phyloP scores from a whole-genome alignment of 2,797 vertebrate genomes.

The Hozukius guyotensis region DNA sequence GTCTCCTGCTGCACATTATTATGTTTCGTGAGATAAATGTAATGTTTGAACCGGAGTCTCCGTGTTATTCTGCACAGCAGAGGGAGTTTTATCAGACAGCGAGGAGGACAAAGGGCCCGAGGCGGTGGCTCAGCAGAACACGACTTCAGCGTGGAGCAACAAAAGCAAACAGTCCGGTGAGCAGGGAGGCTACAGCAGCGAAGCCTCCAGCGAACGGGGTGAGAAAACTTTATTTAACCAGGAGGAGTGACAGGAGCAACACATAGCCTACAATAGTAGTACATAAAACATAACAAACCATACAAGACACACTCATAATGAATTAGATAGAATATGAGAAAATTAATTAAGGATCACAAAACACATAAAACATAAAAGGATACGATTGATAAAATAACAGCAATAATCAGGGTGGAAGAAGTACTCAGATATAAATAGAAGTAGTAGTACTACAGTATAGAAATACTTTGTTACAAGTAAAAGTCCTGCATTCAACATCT shows the following conservation, averaged over 20 bases:
- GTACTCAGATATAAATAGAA: background rate
- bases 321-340: background rate
- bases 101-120: constrained; percentile 90
- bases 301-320: background rate
- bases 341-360: background rate
- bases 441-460: too few species aligned
- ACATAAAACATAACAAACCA: background rate
- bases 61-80: constrained; percentile 77
- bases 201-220: constrained; percentile 90
- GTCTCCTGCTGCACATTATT: background rate
- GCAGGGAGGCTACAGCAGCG: constrained; percentile 92
- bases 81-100: constrained; percentile 89
- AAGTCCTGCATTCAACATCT: background rate
- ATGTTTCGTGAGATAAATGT: background rate
- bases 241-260: background rate
- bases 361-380: background rate
- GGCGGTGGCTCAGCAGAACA: constrained; percentile 80
- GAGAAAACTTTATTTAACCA: constrained; percentile 47
- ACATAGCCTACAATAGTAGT: background rate
- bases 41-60: constrained; percentile 4
- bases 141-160: constrained; percentile 86
- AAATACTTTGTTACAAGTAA: background rate
- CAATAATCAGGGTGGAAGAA: background rate
- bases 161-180: constrained; percentile 87
- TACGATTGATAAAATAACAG: background rate